These are phyloP conservation scores for Lepus americanus DNA, from an alignment of 2,113 vertebrate species.

Conservation along the genomic window DNA sequence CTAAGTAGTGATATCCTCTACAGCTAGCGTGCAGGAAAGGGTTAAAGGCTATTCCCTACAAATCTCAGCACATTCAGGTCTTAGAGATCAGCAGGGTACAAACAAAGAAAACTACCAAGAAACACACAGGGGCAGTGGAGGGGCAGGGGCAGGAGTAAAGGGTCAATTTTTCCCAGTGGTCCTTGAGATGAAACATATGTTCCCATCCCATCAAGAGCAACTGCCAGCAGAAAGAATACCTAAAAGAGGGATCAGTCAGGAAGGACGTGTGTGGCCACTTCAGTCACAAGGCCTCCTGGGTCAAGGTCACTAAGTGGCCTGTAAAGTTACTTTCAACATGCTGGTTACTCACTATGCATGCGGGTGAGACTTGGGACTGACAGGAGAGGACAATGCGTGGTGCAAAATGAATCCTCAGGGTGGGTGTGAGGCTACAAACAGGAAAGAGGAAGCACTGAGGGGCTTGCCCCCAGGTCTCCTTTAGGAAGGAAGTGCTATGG, in stretches of 20 bases:
- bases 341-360: neutral
- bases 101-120: neutral
- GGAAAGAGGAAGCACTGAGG: neutral
- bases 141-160: neutral
- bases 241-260: neutral
- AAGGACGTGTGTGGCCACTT: neutral
- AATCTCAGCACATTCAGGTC: neutral
- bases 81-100: neutral
- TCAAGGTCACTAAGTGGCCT: neutral
- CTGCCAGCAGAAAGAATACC: neutral
- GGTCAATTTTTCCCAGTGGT: neutral
- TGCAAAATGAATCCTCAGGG: too few species aligned
- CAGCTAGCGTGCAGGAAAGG: accelerated
- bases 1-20: neutral
- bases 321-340: neutral
- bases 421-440: neutral
- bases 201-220: neutral
- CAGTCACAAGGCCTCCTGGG: neutral
- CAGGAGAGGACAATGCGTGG: accelerated
- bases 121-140: neutral
- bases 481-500: neutral
- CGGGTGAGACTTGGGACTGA: neutral
- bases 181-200: too few species aligned
- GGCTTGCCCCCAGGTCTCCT: neutral
- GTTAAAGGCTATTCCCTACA: neutral